Evolutionary conservation across 1,140 invertebrate species (phyloP).

Genomic region (Ceratina calcarata): DNA sequence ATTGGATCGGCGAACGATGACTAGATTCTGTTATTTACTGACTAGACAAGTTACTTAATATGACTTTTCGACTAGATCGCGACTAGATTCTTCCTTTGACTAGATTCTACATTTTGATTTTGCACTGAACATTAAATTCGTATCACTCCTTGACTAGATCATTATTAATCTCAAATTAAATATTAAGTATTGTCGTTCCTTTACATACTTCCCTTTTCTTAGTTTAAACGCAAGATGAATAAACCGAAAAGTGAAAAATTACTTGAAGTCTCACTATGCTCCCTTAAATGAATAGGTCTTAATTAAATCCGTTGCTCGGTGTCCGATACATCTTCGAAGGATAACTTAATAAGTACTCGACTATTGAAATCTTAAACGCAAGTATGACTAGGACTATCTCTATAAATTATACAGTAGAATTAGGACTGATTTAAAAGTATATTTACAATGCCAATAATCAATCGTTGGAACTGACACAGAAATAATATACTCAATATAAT

Average conservation of each 20-base stretch:
- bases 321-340: slow-evolving; percentile 9
- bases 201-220: background rate
- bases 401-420: too few relatives aligned
- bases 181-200: background rate
- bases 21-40: background rate
- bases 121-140: background rate
- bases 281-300: background rate
- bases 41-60: slow-evolving; percentile 17
- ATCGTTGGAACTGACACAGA: too few relatives aligned
- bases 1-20: slow-evolving; percentile 10
- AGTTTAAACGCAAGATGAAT: background rate
- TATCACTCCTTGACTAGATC: slow-evolving; percentile 21
- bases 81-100: background rate
- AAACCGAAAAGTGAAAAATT: background rate
- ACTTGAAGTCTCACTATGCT: background rate
- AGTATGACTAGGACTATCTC: too few relatives aligned
- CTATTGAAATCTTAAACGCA: background rate
- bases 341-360: too few relatives aligned
- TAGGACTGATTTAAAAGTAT: too few relatives aligned
- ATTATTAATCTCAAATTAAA: background rate
- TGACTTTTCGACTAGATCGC: background rate
- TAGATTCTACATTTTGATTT: slow-evolving; percentile 24
- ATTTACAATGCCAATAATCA: too few relatives aligned
- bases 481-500: too few relatives aligned
- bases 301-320: background rate